Base-by-base conservation (phyloP, 37 sponge, comb jelly and placozoan genomes). In the Diacarnus erythraeanus region DNA sequence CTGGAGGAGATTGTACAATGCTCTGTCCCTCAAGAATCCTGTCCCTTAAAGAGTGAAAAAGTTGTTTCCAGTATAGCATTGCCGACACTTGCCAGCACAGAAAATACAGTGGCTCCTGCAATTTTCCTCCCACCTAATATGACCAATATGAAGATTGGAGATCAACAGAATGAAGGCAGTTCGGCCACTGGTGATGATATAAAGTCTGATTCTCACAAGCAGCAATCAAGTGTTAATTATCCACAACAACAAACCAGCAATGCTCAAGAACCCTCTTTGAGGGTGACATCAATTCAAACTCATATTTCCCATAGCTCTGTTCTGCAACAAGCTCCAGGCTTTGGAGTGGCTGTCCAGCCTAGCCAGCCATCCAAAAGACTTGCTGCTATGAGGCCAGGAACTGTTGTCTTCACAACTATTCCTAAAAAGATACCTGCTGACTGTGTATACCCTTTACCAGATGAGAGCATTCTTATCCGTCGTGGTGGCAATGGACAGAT, bases 401-500 rank as follows among this genome's bases (percentile, higher is more conserved):
- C 77, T 17, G 63, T 76, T 12, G 15, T 38, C 3, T 76, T 35
- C 42, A 76, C 63, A 39, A 23, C 63, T 9, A 29, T 79, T 33
- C 79, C 79, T 10, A 30, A 42, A 2, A 8, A 41, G 38, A 26
- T 79, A 0, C 35, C 79, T 23, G 18, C 69, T 47, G 57, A 71
- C 43, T 57, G 23, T 2, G 58, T 60, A 36, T 71, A 72, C 27
- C 64, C 78, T 27, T 73, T 82, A 22, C 82, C 82, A 31, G 65
- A 63, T 43, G 64, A 82, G 37, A 39, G 21, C 47, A 25, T 5
- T 1, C 82, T 57, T 31, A 61, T 82, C 44, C 42, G 64, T n/a
- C 26, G 43, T 30, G 82, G 82, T n/a, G 82, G 82, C 2, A 82
- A 82, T 64, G 82, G 82, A 38, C 18, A 38, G 38, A 82, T 82